Percentiles rank a stretch among this genome's conserved stretches.
Evolutionary conservation across 1,140 invertebrate genomes (phyloP).

Genomic region (Lasioglossum albipes): DNA sequence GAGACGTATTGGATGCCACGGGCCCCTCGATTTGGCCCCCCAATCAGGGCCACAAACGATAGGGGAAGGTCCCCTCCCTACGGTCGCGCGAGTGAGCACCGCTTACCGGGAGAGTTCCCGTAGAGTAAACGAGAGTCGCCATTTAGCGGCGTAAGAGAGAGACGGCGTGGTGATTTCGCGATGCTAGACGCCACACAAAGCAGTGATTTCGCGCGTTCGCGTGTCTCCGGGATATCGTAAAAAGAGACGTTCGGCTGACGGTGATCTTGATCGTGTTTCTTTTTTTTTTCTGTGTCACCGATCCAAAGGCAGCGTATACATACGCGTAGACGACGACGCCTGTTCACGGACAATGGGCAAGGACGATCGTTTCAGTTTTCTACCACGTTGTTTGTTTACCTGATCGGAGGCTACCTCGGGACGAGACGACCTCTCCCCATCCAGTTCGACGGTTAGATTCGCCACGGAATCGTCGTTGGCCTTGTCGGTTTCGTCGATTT

Average conservation of each 20-base stretch:
- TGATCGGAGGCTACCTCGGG: constrained; percentile 3
- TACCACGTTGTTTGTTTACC: constrained; percentile 37
- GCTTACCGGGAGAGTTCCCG: constrained; percentile 51
- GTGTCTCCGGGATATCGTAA: constrained; percentile 15
- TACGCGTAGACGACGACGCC: background rate
- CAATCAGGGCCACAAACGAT: constrained; percentile 45
- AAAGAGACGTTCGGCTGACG: background rate
- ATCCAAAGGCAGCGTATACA: background rate
- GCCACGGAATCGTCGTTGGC: background rate
- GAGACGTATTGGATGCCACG: background rate
- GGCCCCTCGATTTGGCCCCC: constrained; percentile 41
- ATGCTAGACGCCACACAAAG: background rate
- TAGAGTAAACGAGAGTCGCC: constrained; percentile 55
- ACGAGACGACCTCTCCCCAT: background rate
- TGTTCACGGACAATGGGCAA: constrained; percentile 46
- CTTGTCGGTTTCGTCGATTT: background rate
- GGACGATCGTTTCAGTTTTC: constrained; percentile 49
- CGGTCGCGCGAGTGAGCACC: constrained; percentile 43
- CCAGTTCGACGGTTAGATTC: background rate
- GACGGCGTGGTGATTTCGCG: constrained; percentile 4
- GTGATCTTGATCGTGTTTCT: constrained; percentile 42
- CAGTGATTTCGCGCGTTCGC: background rate
- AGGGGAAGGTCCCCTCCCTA: constrained; percentile 58
- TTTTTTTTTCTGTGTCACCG: constrained; percentile 58
- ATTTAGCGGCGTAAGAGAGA: constrained; percentile 56